Base-by-base conservation (phyloP, 2,113 vertebrate genomes). In the Mixornis gularis region DNA sequence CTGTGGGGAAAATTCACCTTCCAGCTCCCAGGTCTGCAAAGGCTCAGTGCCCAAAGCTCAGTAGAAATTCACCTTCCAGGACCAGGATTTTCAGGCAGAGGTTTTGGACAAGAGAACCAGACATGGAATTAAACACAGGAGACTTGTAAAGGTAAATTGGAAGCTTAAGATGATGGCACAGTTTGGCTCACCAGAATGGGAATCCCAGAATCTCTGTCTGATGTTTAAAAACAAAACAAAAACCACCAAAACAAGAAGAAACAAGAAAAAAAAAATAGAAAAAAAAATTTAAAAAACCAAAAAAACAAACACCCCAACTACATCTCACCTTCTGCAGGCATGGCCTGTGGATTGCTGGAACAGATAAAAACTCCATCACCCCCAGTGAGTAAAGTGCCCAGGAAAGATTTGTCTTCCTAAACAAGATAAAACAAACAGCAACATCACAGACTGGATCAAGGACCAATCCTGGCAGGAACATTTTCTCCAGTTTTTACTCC, bases 261-360 rank as follows among this genome's bases (percentile, higher is more conserved):
- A 34, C 1, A 38, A 40, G 6, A 1, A 5, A 8, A 62, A 19
- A 34, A 18, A 22, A 22, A 26, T n/a, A 40, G 6, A 1, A 5
- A 8, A 62, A 19, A 34, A 18, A 22, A 22, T n/a, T n/a, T n/a
- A n/a, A n/a, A n/a, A n/a, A n/a, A n/a, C n/a, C n/a, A 26, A n/a
- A n/a, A n/a, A n/a, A n/a, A n/a, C 15, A 48, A 24, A 7, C 17
- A 22, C 1, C n/a, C 8, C 21, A 69, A 12, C 4, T 19, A 7
- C 7, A 51, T 24, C 96, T 97, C 96, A 99, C 99, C 99, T 98
- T 99, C 98, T 87, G 98, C 98, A 58, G 98, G 98, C 59, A 96
- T 94, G 56, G 97, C 97, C n/a, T 98, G 98, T 9, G 96, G 96
- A 79, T 97, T 98, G 96, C 95, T 97, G 70, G 98, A 98, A 95